phyloP scores from a whole-genome alignment of 2,113 vertebrate genomes.

The Catharus bicknelli region DNA sequence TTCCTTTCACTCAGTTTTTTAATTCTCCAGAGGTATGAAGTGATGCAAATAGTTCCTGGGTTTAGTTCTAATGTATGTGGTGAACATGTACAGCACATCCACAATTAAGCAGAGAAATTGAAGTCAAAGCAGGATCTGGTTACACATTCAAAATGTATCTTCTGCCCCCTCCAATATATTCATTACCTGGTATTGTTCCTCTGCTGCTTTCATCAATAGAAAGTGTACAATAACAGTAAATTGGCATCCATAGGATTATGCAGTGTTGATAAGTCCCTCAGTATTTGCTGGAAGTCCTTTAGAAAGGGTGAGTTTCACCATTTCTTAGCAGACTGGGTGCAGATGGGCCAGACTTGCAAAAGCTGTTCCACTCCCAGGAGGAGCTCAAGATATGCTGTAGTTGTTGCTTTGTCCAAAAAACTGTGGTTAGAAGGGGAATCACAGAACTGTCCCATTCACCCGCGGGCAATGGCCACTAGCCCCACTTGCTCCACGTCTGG shows the following conservation, averaged over 20 bases:
- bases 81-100: neutral
- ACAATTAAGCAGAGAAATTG: neutral
- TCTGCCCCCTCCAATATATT: neutral
- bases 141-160: neutral
- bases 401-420: neutral
- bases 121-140: slow-evolving; percentile 23
- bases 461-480: neutral
- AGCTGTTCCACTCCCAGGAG: neutral
- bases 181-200: neutral
- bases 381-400: neutral
- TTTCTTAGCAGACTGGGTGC: neutral
- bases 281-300: neutral
- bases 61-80: neutral
- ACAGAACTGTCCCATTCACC: neutral
- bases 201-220: neutral
- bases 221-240: neutral
- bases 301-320: neutral
- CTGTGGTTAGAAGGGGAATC: neutral
- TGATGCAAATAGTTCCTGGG: neutral
- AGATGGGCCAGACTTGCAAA: neutral
- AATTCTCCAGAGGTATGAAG: slow-evolving; percentile 11
- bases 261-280: neutral
- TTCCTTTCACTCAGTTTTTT: neutral
- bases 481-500: neutral
- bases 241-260: neutral